Percentiles rank a stretch among this genome's conserved stretches.
Evolutionary conservation across 1,140 invertebrate genomes (phyloP).

Genomic region (Luehdorfia chinensis): DNA sequence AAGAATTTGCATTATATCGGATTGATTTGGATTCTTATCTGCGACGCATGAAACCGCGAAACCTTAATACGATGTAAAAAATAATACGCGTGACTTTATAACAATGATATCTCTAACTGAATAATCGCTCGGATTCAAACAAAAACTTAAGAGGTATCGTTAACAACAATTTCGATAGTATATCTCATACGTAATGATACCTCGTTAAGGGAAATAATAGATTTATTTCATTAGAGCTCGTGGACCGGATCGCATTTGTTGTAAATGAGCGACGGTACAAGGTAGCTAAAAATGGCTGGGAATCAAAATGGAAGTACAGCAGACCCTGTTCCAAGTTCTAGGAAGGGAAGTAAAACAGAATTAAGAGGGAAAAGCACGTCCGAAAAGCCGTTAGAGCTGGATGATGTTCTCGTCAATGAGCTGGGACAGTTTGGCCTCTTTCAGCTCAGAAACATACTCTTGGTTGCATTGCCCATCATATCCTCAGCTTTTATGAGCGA

Average conservation of each 20-base stretch:
- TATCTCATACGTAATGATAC: background rate
- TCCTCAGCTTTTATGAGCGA: constrained; percentile 31
- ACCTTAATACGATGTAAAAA: no score
- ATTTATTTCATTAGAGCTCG: constrained; percentile 1
- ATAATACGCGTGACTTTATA: no score
- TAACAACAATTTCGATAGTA: background rate
- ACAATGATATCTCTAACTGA: no score
- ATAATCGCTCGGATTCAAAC: no score
- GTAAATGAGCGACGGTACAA: background rate
- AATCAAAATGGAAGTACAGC: constrained; percentile 6
- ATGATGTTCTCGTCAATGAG: constrained; percentile 42
- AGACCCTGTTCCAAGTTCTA: background rate
- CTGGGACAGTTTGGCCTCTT: constrained; percentile 40
- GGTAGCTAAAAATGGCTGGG: background rate
- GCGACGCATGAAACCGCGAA: background rate
- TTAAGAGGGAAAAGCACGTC: background rate
- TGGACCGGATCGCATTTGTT: background rate
- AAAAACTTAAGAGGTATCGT: no score
- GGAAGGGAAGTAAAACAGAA: background rate
- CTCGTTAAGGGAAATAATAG: background rate
- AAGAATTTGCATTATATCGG: background rate
- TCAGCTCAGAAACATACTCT: constrained; percentile 24
- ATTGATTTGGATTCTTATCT: background rate
- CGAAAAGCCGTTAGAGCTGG: constrained; percentile 33
- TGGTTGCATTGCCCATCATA: constrained; percentile 30